Percentiles rank a stretch among this genome's conserved stretches.
Conservation (phyloP, 2,113 vertebrate species). For the Marmota monax region DNA sequence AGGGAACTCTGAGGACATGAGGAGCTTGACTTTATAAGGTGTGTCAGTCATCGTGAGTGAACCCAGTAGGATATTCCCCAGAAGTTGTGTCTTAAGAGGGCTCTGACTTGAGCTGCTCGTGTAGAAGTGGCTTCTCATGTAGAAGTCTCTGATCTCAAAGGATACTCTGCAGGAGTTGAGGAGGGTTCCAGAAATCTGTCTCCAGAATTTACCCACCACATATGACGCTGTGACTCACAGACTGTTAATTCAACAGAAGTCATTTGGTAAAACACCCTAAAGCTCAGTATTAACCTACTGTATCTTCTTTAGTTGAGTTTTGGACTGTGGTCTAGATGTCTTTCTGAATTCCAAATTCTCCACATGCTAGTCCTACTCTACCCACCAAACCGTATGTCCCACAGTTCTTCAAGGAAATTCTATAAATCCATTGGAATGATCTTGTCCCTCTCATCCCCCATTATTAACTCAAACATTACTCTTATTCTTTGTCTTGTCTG, state of each 20-base stretch:
- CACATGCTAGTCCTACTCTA: not conserved
- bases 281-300: not conserved
- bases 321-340: not conserved
- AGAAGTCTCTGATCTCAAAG: conserved; percentile 6
- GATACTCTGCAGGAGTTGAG: not conserved
- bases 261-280: not conserved
- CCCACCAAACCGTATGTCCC: not conserved
- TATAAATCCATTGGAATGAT: not conserved
- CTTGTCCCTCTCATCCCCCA: not conserved
- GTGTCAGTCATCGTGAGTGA: not conserved
- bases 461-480: not conserved
- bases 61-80: not conserved
- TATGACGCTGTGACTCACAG: not conserved
- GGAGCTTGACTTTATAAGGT: not conserved
- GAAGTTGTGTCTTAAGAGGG: not conserved
- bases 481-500: not conserved
- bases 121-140: not conserved
- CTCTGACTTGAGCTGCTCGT: not conserved
- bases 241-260: not conserved
- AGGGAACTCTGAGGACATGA: not conserved
- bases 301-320: not conserved
- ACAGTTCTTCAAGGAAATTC: not conserved
- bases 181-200: not conserved
- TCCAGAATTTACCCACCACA: not conserved
- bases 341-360: not conserved